A percentile compares a stretch with the other conserved stretches of the same genome.
These are phyloP conservation scores for Andrena marginata DNA, from an alignment of 2,888 invertebrate species.

Conservation along the genomic window DNA sequence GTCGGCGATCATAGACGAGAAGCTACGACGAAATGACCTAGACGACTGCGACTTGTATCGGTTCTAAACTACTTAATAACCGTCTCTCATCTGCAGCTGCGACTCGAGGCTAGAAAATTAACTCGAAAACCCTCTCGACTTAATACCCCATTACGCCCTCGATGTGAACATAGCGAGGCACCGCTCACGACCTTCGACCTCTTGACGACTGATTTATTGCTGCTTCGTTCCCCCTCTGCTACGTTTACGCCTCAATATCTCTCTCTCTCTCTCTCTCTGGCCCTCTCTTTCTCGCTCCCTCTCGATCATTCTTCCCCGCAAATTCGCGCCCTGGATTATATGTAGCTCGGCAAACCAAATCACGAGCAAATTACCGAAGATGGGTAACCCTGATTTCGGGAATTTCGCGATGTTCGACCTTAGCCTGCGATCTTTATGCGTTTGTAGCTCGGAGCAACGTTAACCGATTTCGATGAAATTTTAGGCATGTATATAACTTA, in stretches of 20 bases:
- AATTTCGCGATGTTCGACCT: no score
- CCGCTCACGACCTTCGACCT: constrained; percentile 74
- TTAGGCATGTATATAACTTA: no score
- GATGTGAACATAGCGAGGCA: constrained; percentile 68
- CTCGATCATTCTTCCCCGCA: constrained; percentile 12
- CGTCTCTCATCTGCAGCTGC: constrained; percentile 62
- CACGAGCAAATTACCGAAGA: neutral
- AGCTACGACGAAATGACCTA: no score
- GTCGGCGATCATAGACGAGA: no score
- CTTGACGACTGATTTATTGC: constrained; percentile 75
- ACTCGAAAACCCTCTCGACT: constrained; percentile 62
- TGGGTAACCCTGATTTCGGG: neutral
- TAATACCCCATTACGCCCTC: constrained; percentile 69
- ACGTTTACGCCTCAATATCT: constrained; percentile 28
- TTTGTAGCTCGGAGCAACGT: no score
- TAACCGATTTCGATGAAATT: no score
- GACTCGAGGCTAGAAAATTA: constrained; percentile 50
- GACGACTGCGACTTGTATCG: constrained; percentile 31
- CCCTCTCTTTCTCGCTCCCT: constrained; percentile 1
- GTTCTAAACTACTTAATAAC: constrained; percentile 60
- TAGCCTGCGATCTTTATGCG: no score
- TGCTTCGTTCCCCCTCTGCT: constrained; percentile 27
- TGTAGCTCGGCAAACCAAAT: constrained; percentile 10
- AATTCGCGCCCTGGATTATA: constrained; percentile 20
- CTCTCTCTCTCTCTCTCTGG: constrained; percentile 26